phyloP scores from a whole-genome alignment of 2,113 vertebrate genomes.

The Triplophysa tibetana region DNA sequence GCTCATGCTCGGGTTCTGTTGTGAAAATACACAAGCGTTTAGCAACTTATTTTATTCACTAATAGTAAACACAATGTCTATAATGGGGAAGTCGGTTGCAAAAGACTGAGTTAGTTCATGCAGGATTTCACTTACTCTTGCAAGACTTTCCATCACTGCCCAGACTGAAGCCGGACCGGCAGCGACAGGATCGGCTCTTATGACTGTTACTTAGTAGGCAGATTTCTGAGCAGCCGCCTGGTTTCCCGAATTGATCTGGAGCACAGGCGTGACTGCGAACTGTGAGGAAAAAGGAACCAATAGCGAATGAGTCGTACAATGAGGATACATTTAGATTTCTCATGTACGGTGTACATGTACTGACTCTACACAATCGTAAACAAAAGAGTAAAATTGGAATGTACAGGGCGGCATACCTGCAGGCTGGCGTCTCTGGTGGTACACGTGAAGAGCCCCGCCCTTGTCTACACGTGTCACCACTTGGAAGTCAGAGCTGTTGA shows the following conservation, averaged over 20 bases:
- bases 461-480: constrained; percentile 92
- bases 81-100: background rate
- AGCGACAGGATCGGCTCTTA: constrained; percentile 92
- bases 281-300: constrained; percentile 50
- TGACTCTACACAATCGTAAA: background rate
- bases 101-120: background rate
- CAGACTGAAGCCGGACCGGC: constrained; percentile 92
- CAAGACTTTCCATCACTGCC: constrained; percentile 95
- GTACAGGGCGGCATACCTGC: constrained; percentile 74
- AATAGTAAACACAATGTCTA: background rate
- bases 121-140: constrained; percentile 81
- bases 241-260: constrained; percentile 86
- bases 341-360: too few relatives aligned
- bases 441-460: constrained; percentile 90
- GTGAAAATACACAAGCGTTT: background rate
- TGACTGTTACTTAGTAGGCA: constrained; percentile 95
- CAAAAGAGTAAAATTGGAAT: background rate
- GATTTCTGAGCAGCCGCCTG: constrained; percentile 93
- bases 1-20: constrained; percentile 90
- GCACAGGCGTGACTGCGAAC: constrained; percentile 94
- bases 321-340: too few relatives aligned
- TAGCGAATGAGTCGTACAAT: too few relatives aligned
- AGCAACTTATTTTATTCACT: background rate
- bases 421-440: constrained; percentile 94
- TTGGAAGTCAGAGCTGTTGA: constrained; percentile 94